These are phyloP conservation scores for Epinephelus coioides DNA, from an alignment of 2,797 vertebrate genomes.

Conservation along the genomic window DNA sequence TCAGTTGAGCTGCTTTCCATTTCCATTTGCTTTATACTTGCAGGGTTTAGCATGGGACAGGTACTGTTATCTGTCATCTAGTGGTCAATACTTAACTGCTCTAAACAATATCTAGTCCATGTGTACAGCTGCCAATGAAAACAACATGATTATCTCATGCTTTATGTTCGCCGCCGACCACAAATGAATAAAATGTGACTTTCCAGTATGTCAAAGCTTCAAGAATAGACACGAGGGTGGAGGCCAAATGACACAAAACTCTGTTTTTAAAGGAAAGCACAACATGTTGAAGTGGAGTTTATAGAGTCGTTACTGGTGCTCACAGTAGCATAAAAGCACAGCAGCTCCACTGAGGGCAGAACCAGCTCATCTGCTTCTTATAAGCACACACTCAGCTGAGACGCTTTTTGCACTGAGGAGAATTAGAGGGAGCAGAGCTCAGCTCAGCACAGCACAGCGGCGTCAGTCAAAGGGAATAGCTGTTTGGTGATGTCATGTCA, in stretches of 20 bases:
- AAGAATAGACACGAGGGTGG: background rate
- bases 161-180: background rate
- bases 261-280: constrained; percentile 4
- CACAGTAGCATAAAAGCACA: constrained; percentile 55
- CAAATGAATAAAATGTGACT: constrained; percentile 31
- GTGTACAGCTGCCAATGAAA: constrained; percentile 3
- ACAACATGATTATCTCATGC: constrained; percentile 13
- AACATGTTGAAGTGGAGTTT: constrained; percentile 29
- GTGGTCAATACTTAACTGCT: background rate
- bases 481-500: constrained; percentile 72
- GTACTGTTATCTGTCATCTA: background rate
- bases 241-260: constrained; percentile 19
- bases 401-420: constrained; percentile 16
- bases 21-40: background rate
- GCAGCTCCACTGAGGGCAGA: constrained; percentile 30
- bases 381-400: constrained; percentile 42
- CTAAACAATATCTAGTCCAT: too few species aligned
- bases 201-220: constrained; percentile 16
- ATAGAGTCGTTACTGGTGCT: constrained; percentile 39
- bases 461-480: constrained; percentile 55
- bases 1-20: background rate
- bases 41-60: background rate
- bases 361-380: constrained; percentile 60
- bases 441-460: background rate
- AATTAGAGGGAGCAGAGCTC: constrained; percentile 34